These are phyloP conservation scores for Acrobeloides nanus DNA, from an alignment of 2,888 invertebrate species.

Conservation along the genomic window DNA sequence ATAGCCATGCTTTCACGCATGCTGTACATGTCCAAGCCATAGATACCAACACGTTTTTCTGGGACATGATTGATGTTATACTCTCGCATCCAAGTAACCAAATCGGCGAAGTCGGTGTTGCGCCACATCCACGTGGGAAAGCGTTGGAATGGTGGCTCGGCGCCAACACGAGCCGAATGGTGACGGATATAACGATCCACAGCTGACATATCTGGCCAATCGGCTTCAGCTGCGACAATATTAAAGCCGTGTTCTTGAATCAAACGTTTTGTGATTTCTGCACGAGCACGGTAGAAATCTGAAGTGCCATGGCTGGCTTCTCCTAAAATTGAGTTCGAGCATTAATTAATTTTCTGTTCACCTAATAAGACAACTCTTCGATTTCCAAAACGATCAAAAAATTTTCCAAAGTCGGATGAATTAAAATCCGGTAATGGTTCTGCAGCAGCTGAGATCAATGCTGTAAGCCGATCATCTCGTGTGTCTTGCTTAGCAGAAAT, in stretches of 20 bases:
- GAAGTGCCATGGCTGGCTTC: slow-evolving; percentile 13
- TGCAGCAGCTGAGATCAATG: neutral
- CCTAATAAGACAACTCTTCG: slow-evolving; percentile 2
- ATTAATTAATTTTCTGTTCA: too few relatives aligned
- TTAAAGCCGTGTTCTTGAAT: slow-evolving; percentile 9
- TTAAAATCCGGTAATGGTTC: neutral
- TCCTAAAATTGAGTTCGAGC: too few relatives aligned
- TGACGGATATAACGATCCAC: slow-evolving; percentile 5
- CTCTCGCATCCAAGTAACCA: too few relatives aligned
- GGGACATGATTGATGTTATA: too few relatives aligned
- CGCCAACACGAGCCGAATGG: neutral
- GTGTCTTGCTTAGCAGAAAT: too few relatives aligned
- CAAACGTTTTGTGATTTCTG: slow-evolving; percentile 9
- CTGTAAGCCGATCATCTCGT: too few relatives aligned
- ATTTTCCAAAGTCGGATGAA: neutral
- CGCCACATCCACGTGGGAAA: slow-evolving; percentile 12
- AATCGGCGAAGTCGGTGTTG: too few relatives aligned
- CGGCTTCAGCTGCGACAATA: slow-evolving; percentile 13
- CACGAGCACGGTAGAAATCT: slow-evolving; percentile 11
- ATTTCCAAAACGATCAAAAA: slow-evolving; percentile 1
- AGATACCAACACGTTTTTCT: slow-evolving; percentile 7
- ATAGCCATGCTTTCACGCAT: slow-evolving; percentile 4
- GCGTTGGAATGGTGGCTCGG: slow-evolving; percentile 1
- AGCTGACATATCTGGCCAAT: slow-evolving; percentile 5
- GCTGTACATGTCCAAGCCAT: slow-evolving; percentile 12